Base-by-base conservation (phyloP, 2,113 vertebrate genomes). In the Uria lomvia region DNA sequence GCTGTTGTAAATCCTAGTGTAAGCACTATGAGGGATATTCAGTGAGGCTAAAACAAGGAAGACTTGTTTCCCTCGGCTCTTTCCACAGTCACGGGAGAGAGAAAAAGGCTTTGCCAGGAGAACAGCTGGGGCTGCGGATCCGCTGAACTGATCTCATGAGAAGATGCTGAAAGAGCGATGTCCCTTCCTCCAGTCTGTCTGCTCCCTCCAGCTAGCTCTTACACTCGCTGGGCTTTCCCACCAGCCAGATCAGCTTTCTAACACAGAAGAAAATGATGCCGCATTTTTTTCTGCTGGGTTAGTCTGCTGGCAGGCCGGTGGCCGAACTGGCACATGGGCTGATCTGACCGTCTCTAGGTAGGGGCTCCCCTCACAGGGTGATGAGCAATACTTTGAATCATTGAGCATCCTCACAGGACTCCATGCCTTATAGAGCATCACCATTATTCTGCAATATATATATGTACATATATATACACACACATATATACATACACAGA, bases 1-100 rank as follows among this genome's bases (percentile, higher is more conserved):
- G 81, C 73, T 68, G 58, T 75, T 18, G 2, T 52, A 88, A 96
- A 90, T 79, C 87, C 77, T 75, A 49, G 13, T 21, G 50, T 62
- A 73, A 92, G 50, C 66, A 73, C 42, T 16, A 13, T 5, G 40
- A 72, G 53, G 66, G 74, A 24, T 79, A 12, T 47, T 86, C 50
- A 66, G 63, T 15, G 49, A 83, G 65, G 76, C 47, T 89, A 34
- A 89, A 67, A 72, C 56, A 65, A 81, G 91, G 76, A 89, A 82
- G 53, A 27, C 32, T 89, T 80, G 34, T 84, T 83, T 89, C 42
- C 29, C 42, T 72, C n/a, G 56, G 29, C 11, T 82, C 56, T 56
- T 89, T 72, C 68, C 40, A 68, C 47, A 53, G 36, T 21, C 62
- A 60, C 0, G 1, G 34, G 30, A 70, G 49, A 68, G 24, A 71